phyloP scores from a whole-genome alignment of 2,797 vertebrate species.

The Xenops minutus region DNA sequence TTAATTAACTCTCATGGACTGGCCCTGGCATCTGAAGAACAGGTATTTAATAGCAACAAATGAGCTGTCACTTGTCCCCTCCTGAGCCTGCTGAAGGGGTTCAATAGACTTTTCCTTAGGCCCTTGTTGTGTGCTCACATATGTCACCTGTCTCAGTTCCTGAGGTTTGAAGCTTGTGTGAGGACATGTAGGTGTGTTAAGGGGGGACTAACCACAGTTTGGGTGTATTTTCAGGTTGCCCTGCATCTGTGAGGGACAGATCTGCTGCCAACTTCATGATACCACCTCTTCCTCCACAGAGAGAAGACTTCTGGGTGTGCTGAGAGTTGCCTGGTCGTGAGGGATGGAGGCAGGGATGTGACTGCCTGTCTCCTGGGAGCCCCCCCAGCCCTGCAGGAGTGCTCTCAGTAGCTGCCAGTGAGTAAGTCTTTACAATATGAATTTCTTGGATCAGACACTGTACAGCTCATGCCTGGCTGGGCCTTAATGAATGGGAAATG shows the following conservation, averaged over 20 bases:
- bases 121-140: neutral
- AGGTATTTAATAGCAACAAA: neutral
- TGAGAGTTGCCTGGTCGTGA: neutral
- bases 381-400: neutral
- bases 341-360: neutral
- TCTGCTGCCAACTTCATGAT: neutral
- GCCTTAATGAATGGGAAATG: neutral
- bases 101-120: neutral
- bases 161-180: neutral
- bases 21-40: neutral
- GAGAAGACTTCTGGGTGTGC: neutral
- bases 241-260: neutral
- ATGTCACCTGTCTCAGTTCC: neutral
- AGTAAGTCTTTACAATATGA: neutral
- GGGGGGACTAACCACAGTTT: neutral
- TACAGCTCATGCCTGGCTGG: neutral
- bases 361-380: neutral
- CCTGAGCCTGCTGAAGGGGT: neutral
- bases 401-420: neutral
- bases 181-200: neutral
- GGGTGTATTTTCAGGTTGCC: neutral
- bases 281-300: neutral
- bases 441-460: neutral
- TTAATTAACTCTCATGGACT: neutral
- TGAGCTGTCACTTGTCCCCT: slow-evolving; percentile 1